phyloP scores from a whole-genome alignment of 2,888 invertebrate genomes.

The Cryptus viduatorius region DNA sequence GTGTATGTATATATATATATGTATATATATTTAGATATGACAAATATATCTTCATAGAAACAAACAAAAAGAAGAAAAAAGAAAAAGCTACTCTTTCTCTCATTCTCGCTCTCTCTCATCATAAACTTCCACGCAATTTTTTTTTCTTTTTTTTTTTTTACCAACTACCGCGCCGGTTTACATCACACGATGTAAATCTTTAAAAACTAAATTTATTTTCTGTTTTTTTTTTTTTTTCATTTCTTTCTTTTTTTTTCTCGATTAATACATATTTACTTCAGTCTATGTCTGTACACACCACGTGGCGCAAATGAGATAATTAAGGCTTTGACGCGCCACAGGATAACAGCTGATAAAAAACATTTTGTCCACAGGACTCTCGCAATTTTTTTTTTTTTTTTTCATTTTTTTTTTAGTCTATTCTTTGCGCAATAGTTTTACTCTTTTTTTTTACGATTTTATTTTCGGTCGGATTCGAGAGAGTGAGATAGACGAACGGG shows the following conservation, averaged over 20 bases:
- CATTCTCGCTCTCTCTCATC: slow-evolving; percentile 41
- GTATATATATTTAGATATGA: slow-evolving; percentile 48
- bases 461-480: slow-evolving; percentile 47
- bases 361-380: slow-evolving; percentile 35
- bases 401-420: background rate
- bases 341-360: slow-evolving; percentile 57
- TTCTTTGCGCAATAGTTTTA: background rate
- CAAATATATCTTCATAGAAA: slow-evolving; percentile 56
- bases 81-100: slow-evolving; percentile 31
- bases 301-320: slow-evolving; percentile 67
- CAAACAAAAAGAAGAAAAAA: slow-evolving; percentile 15
- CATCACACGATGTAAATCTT: slow-evolving; percentile 36
- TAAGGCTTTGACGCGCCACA: slow-evolving; percentile 56
- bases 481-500: slow-evolving; percentile 57
- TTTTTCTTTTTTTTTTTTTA: slow-evolving; percentile 11
- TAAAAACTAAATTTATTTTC: slow-evolving; percentile 31
- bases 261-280: slow-evolving; percentile 74
- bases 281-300: slow-evolving; percentile 80
- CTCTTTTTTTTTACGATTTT: slow-evolving; percentile 5
- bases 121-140: slow-evolving; percentile 15
- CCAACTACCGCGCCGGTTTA: slow-evolving; percentile 42
- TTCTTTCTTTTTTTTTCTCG: slow-evolving; percentile 40
- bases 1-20: slow-evolving; percentile 66
- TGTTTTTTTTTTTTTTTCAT: slow-evolving; percentile 33
- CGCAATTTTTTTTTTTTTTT: slow-evolving; percentile 18